Evolutionary conservation across 2,888 invertebrate species (phyloP).

Genomic region (Tetranychus piercei): DNA sequence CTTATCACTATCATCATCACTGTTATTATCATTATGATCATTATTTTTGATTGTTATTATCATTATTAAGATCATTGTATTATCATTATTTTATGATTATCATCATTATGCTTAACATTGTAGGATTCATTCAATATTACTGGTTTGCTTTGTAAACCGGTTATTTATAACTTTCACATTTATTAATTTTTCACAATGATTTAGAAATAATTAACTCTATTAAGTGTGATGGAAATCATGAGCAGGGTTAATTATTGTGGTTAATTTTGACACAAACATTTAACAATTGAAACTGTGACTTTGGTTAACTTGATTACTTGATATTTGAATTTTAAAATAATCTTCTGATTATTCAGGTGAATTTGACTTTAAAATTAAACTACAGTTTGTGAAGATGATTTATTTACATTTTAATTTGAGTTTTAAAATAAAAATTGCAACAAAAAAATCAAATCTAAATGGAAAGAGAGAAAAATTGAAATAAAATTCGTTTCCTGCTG

Average conservation of each 20-base stretch:
- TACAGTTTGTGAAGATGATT: neutral
- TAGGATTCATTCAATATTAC: too few species aligned
- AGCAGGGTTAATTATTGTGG: neutral
- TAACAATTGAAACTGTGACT: neutral
- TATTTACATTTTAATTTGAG: neutral
- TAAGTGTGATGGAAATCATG: too few species aligned
- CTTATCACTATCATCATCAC: too few species aligned
- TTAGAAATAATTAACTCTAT: too few species aligned
- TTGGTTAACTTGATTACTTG: neutral
- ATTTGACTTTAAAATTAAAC: neutral
- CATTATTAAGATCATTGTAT: too few species aligned
- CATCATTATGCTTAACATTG: too few species aligned
- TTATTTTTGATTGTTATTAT: too few species aligned
- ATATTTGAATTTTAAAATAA: neutral
- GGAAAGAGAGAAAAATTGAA: neutral
- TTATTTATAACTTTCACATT: too few species aligned
- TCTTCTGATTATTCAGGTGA: neutral
- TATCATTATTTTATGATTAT: too few species aligned
- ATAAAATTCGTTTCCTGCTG: neutral
- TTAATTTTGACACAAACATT: neutral
- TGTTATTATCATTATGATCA: too few species aligned
- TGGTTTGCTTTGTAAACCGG: too few species aligned
- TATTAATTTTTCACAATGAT: too few species aligned
- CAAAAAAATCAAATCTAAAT: neutral
- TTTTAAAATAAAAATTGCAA: neutral